A percentile compares a stretch with the other conserved stretches of the same genome.
These are phyloP conservation scores for Hypotaenidia philippensis DNA, from an alignment of 2,797 vertebrate species.

Conservation along the genomic window DNA sequence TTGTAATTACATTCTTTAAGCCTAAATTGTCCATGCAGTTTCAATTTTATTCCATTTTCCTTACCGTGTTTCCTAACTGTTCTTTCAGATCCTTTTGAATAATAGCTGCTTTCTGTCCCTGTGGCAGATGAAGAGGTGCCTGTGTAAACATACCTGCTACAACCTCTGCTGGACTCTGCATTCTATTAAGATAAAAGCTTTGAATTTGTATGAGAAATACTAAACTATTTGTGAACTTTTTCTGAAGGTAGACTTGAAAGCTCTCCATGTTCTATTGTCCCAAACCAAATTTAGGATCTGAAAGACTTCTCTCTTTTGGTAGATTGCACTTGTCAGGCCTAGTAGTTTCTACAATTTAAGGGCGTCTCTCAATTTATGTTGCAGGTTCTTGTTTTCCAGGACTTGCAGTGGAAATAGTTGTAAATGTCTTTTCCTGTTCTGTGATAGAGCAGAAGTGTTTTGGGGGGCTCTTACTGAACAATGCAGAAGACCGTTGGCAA, in stretches of 20 bases:
- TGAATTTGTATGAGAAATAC: neutral
- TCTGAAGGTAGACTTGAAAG: neutral
- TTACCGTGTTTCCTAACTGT: neutral
- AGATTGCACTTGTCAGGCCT: neutral
- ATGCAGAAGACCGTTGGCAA: neutral
- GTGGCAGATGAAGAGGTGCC: neutral
- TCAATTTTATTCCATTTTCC: slow-evolving; percentile 37
- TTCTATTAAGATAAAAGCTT: slow-evolving; percentile 14
- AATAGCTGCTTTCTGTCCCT: neutral
- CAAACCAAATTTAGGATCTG: neutral
- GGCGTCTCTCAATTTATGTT: neutral
- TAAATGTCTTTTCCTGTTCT: neutral
- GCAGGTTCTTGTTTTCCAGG: neutral
- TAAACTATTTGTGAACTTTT: neutral
- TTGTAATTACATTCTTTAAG: slow-evolving; percentile 53
- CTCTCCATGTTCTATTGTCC: neutral
- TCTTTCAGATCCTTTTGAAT: neutral
- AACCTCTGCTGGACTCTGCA: neutral
- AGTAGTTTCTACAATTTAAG: neutral
- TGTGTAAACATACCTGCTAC: neutral
- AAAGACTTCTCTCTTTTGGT: neutral
- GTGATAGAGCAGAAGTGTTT: neutral
- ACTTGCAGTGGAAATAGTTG: neutral
- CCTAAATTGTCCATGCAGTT: slow-evolving; percentile 31
- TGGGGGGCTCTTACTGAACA: neutral